Conservation (phyloP, 2,888 invertebrate species). For the Panorpa germanica region DNA sequence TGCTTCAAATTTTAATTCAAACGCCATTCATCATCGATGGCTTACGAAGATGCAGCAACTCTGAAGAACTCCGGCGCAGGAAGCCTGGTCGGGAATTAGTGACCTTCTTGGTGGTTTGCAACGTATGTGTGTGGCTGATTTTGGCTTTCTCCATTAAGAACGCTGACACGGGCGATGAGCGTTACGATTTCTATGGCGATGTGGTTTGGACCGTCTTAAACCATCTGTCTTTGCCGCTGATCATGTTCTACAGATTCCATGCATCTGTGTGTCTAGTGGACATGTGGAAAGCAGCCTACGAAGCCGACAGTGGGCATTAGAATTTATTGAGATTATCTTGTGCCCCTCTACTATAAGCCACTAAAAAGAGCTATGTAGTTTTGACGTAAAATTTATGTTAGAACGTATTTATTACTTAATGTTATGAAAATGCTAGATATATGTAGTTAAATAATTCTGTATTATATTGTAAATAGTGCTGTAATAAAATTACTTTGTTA, state of each 20-base stretch:
- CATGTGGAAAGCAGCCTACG: conserved; percentile 60
- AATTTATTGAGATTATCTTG: no score
- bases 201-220: conserved; percentile 52
- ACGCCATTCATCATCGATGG: conserved; percentile 56
- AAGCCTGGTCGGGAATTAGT: conserved; percentile 60
- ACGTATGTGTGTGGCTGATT: conserved; percentile 59
- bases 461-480: no score
- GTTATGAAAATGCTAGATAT: no score
- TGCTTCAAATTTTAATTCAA: conserved; percentile 53
- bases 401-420: no score
- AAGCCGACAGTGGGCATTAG: no score
- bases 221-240: conserved; percentile 51
- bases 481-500: no score
- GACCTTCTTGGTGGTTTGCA: conserved; percentile 55
- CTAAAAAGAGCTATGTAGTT: no score
- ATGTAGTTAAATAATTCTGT: no score
- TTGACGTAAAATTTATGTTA: no score
- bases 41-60: conserved; percentile 51
- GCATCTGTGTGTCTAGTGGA: conserved; percentile 62
- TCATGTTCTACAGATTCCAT: conserved; percentile 62
- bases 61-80: conserved; percentile 33
- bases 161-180: conserved; percentile 28
- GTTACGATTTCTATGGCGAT: conserved; percentile 49
- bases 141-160: conserved; percentile 45
- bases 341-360: no score